Evolutionary conservation across 2,888 invertebrate species (phyloP).

Genomic region (Emmelina monodactyla): DNA sequence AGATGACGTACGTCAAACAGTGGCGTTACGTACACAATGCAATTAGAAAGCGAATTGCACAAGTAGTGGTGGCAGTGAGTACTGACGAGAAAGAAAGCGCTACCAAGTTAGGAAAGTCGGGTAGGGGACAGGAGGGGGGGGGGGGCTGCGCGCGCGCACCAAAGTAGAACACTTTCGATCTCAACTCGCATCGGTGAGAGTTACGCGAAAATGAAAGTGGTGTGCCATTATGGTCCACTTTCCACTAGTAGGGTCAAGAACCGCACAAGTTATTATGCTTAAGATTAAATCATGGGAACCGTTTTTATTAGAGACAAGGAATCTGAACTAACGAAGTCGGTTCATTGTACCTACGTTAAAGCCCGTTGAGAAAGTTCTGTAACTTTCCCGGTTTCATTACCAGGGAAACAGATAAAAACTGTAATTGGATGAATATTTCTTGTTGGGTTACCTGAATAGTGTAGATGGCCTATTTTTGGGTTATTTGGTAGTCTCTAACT

Average conservation of each 20-base stretch:
- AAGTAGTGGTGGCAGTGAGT: slow-evolving; percentile 34
- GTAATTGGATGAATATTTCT: too few relatives aligned
- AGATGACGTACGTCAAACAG: slow-evolving; percentile 43
- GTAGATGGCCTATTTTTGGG: too few relatives aligned
- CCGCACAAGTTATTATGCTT: slow-evolving; percentile 19
- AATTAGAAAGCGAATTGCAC: slow-evolving; percentile 64
- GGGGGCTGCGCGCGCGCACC: slow-evolving; percentile 53
- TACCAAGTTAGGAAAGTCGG: slow-evolving; percentile 51
- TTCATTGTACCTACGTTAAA: too few relatives aligned
- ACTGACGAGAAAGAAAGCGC: slow-evolving; percentile 50
- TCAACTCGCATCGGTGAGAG: slow-evolving; percentile 59
- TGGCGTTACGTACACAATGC: slow-evolving; percentile 55
- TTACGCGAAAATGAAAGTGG: slow-evolving; percentile 71
- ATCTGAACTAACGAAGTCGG: too few relatives aligned
- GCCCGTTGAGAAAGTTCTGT: too few relatives aligned
- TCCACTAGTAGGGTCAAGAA: slow-evolving; percentile 56
- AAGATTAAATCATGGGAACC: neutral
- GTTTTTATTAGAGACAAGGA: neutral
- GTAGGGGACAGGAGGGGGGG: slow-evolving; percentile 24
- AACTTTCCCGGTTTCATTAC: too few relatives aligned
- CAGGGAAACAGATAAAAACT: too few relatives aligned
- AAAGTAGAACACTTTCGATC: slow-evolving; percentile 65
- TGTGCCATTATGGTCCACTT: slow-evolving; percentile 64
- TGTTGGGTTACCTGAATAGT: too few relatives aligned
- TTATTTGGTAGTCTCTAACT: too few relatives aligned